Conservation (phyloP, 2,888 invertebrate genomes). For the Ischnura elegans region DNA sequence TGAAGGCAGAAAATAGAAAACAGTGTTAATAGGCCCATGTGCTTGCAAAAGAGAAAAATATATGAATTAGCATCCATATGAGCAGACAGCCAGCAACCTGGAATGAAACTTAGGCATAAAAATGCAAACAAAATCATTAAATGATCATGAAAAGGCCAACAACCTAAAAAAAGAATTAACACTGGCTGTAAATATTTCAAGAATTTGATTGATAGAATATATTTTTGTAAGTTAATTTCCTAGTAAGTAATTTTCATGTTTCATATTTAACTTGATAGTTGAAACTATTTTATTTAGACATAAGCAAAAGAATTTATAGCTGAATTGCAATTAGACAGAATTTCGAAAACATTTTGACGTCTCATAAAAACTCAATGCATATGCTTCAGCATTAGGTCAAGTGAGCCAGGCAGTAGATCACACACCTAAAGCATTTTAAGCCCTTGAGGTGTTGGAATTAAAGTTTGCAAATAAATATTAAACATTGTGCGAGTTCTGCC, state of each 20-base stretch:
- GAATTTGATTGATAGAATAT: neutral
- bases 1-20: slow-evolving; percentile 8
- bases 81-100: neutral
- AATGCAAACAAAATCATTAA: neutral
- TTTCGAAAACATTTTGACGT: neutral
- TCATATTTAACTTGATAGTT: neutral
- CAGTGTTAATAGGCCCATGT: neutral
- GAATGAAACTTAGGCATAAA: neutral
- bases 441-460: slow-evolving; percentile 53
- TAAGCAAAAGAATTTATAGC: neutral
- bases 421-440: slow-evolving; percentile 48
- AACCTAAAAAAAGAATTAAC: neutral
- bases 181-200: neutral
- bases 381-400: slow-evolving; percentile 48
- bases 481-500: slow-evolving; percentile 59
- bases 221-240: neutral
- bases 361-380: neutral
- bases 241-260: neutral
- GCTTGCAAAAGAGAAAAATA: neutral
- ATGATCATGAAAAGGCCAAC: slow-evolving; percentile 62
- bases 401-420: slow-evolving; percentile 21
- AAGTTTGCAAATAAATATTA: slow-evolving; percentile 58
- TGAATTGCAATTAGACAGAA: neutral
- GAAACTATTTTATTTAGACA: neutral
- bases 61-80: neutral